Base-by-base conservation (phyloP, 2,888 invertebrate genomes). In the Tethea ocularis region DNA sequence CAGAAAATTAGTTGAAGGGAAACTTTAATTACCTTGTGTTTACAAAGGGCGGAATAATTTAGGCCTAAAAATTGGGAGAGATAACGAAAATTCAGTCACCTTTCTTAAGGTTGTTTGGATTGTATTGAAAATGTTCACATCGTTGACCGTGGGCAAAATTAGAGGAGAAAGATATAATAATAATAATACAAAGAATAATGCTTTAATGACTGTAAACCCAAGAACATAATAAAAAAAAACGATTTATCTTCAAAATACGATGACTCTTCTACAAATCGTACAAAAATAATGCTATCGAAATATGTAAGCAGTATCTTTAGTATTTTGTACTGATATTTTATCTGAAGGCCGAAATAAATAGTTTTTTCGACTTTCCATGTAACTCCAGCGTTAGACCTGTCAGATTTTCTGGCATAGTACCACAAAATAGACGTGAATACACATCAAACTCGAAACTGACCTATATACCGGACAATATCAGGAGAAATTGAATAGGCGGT, bases 11-110 rank as follows among this genome's bases (percentile, higher is more conserved):
- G 82, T 78, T 69, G 63, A 73, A 74, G 69, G 80, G 71, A 78
- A 84, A 85, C 78, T 85, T 86, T 82, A 88, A 89, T 89, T 84
- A 86, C 81, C 78, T 76, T 65, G 76, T 74, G 81, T 82, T 82
- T 74, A 88, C 81, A 84, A 82, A 80, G 78, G 72, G 64, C 64
- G 64, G 63, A 58, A 68, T 74, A 74, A 80, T 80, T 80, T 72
- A 70, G 66, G 68, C 69, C 57, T 67, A 57, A 58, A 57, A 69
- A 71, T 70, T 71, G 65, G 62, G 59, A 64, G 54, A 60, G 60
- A 68, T 61, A 65, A 63, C 53, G 58, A 41, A 60, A 63, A 61
- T 61, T 38, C 57, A 24, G 60, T 59, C 56, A 65, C 60, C 62
- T 60, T 56, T 10, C 4, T 54, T 54, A 10, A 20, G 54, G 20